Conservation (phyloP, 2,888 invertebrate genomes). For the Eumerus sabulonum region DNA sequence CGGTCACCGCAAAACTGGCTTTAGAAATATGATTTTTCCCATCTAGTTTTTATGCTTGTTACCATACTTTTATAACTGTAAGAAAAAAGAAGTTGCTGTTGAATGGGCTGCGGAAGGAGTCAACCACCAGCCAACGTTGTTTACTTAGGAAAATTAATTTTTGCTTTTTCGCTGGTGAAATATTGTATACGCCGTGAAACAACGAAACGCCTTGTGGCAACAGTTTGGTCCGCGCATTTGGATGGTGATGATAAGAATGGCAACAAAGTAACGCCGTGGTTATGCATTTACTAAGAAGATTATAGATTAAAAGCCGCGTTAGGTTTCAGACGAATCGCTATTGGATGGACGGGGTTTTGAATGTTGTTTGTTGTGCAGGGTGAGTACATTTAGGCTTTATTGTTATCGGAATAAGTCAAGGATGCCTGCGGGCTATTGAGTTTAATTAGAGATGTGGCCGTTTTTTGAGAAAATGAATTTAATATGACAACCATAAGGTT, state of each 20-base stretch:
- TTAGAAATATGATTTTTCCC: background rate
- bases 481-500: too few species aligned
- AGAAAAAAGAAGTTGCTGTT: background rate
- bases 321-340: background rate
- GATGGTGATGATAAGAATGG: conserved; percentile 1
- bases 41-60: too few species aligned
- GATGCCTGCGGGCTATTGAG: too few species aligned
- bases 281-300: conserved; percentile 44
- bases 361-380: background rate
- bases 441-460: too few species aligned
- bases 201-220: background rate
- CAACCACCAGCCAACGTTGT: background rate
- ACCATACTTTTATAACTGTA: conserved; percentile 3
- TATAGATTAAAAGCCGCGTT: conserved; percentile 7
- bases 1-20: conserved; percentile 7
- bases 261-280: conserved; percentile 23
- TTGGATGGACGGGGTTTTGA: too few species aligned
- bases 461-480: too few species aligned
- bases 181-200: background rate
- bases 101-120: too few species aligned
- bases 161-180: background rate
- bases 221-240: background rate
- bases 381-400: conserved; percentile 2
- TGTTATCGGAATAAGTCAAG: conserved; percentile 14
- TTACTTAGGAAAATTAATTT: conserved; percentile 29